phyloP scores from a whole-genome alignment of 2,113 vertebrate genomes.

The Origma solitaria region DNA sequence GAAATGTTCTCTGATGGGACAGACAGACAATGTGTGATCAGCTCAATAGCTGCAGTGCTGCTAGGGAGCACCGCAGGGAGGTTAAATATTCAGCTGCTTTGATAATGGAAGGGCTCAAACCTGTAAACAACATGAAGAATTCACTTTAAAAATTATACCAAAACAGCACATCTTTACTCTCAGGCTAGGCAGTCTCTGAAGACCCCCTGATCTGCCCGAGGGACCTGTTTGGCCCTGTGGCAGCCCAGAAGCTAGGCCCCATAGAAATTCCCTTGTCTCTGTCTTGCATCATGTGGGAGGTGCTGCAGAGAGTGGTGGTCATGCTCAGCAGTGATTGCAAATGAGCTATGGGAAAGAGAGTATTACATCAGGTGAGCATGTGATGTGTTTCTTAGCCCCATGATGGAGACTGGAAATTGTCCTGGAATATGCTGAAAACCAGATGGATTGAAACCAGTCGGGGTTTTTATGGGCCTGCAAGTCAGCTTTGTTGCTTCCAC shows the following conservation, averaged over 20 bases:
- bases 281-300: not conserved
- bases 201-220: not conserved
- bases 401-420: not conserved
- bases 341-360: not conserved
- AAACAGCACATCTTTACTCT: not conserved
- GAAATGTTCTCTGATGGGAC: constrained; percentile 13
- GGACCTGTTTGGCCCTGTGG: not conserved
- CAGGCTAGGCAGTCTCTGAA: not conserved
- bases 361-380: not conserved
- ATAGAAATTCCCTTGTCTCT: not conserved
- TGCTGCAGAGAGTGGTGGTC: not conserved
- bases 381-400: not conserved
- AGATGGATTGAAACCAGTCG: not conserved
- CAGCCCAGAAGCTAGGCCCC: not conserved
- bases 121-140: not conserved
- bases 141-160: not conserved
- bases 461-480: not conserved
- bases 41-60: not conserved
- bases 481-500: not conserved
- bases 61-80: not conserved
- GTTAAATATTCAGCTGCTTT: constrained; percentile 2
- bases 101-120: not conserved
- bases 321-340: not conserved
- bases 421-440: not conserved
- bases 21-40: not conserved